A percentile compares a stretch with the other conserved stretches of the same genome.
Evolutionary conservation across 2,888 invertebrate genomes (phyloP).

Genomic region (Pristionchus maxplancki): DNA sequence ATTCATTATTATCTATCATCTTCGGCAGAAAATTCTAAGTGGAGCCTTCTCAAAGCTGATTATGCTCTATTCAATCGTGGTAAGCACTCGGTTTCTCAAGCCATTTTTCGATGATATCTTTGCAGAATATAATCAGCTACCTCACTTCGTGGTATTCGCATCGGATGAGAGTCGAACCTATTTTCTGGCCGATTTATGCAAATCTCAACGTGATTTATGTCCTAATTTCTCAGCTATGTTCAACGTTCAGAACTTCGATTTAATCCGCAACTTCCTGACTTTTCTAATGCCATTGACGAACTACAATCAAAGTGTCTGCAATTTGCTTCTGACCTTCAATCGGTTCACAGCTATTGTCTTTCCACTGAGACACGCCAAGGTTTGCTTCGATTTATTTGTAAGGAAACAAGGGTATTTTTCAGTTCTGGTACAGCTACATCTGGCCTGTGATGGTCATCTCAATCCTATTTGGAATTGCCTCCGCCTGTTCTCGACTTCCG

Average conservation of each 20-base stretch:
- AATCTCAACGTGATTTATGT: neutral
- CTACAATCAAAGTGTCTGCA: constrained; percentile 21
- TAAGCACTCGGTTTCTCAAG: neutral
- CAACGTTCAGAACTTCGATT: neutral
- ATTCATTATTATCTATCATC: neutral
- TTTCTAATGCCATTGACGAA: constrained; percentile 10
- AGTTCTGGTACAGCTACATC: neutral
- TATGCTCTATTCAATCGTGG: neutral
- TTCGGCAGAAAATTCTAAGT: neutral
- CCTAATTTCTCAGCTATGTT: neutral
- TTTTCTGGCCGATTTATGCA: neutral
- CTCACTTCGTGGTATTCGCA: constrained; percentile 7
- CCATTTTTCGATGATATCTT: no score
- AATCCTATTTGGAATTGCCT: neutral
- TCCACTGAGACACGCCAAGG: neutral
- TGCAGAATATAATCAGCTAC: constrained; percentile 11
- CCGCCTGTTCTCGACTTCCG: neutral
- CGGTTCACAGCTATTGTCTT: constrained; percentile 12
- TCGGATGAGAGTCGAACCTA: neutral
- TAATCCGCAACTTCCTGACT: neutral
- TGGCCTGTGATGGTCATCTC: neutral
- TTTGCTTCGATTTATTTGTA: neutral
- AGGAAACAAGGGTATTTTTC: neutral
- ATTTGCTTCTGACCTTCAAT: neutral
- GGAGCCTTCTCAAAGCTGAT: neutral